Conservation (phyloP, 2,113 vertebrate genomes). For the Chamaea fasciata region DNA sequence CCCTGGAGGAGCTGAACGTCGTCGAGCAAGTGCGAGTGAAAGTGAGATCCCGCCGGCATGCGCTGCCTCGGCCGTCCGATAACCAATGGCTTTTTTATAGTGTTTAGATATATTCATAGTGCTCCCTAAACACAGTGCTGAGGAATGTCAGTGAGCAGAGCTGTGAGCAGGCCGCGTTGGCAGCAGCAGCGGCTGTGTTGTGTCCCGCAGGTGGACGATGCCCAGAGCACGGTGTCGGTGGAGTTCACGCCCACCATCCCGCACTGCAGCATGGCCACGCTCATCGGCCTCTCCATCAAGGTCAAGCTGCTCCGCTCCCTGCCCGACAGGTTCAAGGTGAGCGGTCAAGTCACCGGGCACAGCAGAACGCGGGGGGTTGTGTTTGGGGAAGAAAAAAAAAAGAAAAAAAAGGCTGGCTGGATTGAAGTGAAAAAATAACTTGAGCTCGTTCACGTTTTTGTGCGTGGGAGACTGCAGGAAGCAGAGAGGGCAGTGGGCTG, state of each 20-base stretch:
- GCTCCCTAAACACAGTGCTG: accelerated
- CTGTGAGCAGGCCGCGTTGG: accelerated
- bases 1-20: conserved; percentile 92
- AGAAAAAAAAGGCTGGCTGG: too few species aligned
- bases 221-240: conserved; percentile 78
- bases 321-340: conserved; percentile 91
- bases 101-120: accelerated
- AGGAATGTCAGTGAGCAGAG: accelerated
- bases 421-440: background rate
- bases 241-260: conserved; percentile 96
- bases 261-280: conserved; percentile 97
- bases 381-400: too few species aligned
- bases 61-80: background rate
- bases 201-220: conserved; percentile 79
- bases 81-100: accelerated
- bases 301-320: conserved; percentile 93
- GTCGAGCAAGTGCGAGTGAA: conserved; percentile 88
- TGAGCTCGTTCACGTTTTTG: accelerated
- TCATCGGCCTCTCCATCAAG: conserved; percentile 96
- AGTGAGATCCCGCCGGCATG: conserved; percentile 49
- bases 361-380: background rate
- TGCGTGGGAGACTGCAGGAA: background rate
- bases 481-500: background rate
- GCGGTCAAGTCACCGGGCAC: background rate
- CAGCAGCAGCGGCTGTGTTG: background rate